Base-by-base conservation (phyloP, 92 coral and sea anemone genomes). In the Umimayanthus chanpuru region DNA sequence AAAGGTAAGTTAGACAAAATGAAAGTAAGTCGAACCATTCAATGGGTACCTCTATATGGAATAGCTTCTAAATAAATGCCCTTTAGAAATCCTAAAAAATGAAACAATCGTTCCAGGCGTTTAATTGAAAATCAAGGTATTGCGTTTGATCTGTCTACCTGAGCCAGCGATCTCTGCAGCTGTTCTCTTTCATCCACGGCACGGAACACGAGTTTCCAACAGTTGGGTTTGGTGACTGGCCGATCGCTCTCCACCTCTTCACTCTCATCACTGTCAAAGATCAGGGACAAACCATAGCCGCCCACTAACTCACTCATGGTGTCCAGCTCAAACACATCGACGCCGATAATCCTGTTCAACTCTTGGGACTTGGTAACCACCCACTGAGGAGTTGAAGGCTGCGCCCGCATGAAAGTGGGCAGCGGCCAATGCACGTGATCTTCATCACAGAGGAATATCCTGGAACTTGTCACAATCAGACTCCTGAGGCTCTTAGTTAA, bases 361-460 rank as follows among this genome's bases (percentile, higher is more conserved):
- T 86, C 91, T 85, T 94, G 94, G 80, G 94, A 92, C 92, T 95
- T 93, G 43, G 99, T 92, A 81, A 97, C 97, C 79, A 97, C 98
- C 97, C 99, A 97, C 76, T 97, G 99, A 28, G 99, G 99, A 6
- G 99, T 95, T 1, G 99, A 95, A 18, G 99, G 99, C 77, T 89
- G 90, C 49, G 95, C 95, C 83, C 98, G 95, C 88, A 94, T 93
- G 87, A 95, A 97, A 21, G 97, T 90, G 83, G 98, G 99, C 90
- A 94, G 89, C 70, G 99, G 99, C 99, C 99, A 97, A 67, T 97
- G 99, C 72, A 97, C 94, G 82, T 97, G 99, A 81, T 97, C 99
- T 85, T 97, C 99, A 79, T 97, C 99, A 82, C 98, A 97, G 16
- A 97, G 90, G 81, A 93, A 97, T 56, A 97, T 88, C 89, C 90